These are phyloP conservation scores for Leptoclinus maculatus DNA, from an alignment of 2,797 vertebrate species.

Conservation along the genomic window DNA sequence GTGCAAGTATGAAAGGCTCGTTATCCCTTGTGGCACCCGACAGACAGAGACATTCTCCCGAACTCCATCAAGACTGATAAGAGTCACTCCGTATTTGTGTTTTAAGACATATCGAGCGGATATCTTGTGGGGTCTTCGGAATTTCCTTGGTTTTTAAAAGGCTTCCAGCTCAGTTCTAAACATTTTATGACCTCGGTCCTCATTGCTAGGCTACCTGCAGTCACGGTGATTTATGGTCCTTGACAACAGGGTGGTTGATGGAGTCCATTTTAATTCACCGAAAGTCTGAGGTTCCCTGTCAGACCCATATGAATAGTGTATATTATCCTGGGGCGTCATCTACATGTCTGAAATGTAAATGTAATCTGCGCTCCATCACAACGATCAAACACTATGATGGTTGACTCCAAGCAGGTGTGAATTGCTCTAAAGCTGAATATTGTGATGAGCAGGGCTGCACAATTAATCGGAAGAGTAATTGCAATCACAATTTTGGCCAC, in stretches of 20 bases:
- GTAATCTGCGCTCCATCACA: conserved; percentile 12
- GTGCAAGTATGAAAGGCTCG: conserved; percentile 59
- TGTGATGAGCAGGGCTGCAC: neutral
- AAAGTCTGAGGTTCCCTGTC: conserved; percentile 39
- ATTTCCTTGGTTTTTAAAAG: conserved; percentile 10
- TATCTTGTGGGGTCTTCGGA: conserved; percentile 15
- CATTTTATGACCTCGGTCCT: conserved; percentile 41
- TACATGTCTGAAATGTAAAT: conserved; percentile 36
- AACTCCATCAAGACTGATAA: conserved; percentile 56
- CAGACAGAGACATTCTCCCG: conserved; percentile 36
- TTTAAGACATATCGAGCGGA: conserved; percentile 11
- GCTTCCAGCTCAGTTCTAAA: conserved; percentile 4
- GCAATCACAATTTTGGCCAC: neutral
- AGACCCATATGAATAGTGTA: conserved; percentile 22
- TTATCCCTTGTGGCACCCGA: conserved; percentile 63
- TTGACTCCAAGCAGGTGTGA: neutral
- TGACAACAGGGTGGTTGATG: conserved; percentile 54
- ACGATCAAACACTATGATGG: conserved; percentile 1
- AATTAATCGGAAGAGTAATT: neutral
- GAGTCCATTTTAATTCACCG: conserved; percentile 60
- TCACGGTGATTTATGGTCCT: conserved; percentile 59
- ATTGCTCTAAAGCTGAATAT: neutral
- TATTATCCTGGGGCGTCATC: conserved; percentile 5
- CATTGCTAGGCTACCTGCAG: conserved; percentile 51
- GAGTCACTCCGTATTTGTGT: conserved; percentile 46